Evolutionary conservation across 2,113 vertebrate genomes (phyloP).

Genomic region (Brachyhypopomus occidentalis): DNA sequence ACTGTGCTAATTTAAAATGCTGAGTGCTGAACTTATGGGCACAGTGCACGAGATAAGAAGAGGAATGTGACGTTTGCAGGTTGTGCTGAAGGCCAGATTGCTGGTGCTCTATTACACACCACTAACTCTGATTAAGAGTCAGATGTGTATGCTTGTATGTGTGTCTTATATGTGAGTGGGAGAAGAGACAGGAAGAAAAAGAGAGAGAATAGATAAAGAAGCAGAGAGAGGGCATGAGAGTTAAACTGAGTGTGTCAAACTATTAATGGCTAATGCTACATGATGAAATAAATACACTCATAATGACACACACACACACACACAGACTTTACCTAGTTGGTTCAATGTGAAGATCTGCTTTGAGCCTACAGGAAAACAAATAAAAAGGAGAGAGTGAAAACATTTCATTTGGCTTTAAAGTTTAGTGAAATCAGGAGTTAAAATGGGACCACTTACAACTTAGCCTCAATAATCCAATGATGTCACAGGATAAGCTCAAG

Average conservation of each 20-base stretch:
- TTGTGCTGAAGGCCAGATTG: neutral
- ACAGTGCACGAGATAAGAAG: neutral
- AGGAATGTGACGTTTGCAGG: neutral
- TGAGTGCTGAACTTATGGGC: neutral
- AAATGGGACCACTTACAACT: neutral
- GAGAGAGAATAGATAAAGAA: neutral
- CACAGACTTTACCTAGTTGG: constrained; percentile 69
- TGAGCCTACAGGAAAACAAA: constrained; percentile 66
- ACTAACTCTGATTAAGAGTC: constrained; percentile 39
- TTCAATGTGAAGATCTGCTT: constrained; percentile 63
- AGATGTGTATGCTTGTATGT: constrained; percentile 16
- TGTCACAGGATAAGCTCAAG: neutral
- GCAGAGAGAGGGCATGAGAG: constrained; percentile 8
- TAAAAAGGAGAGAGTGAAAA: neutral
- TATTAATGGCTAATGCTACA: constrained; percentile 20
- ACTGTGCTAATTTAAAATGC: constrained; percentile 5
- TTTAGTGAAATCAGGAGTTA: neutral
- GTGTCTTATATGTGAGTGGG: neutral
- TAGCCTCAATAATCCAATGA: neutral
- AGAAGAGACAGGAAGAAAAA: neutral
- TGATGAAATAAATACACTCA: constrained; percentile 8
- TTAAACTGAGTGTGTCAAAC: constrained; percentile 17
- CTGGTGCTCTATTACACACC: constrained; percentile 38
- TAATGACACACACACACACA: constrained; percentile 36
- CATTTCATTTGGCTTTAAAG: neutral